Conservation (phyloP, 2,888 invertebrate genomes). For the Synanthedon formicaeformis region DNA sequence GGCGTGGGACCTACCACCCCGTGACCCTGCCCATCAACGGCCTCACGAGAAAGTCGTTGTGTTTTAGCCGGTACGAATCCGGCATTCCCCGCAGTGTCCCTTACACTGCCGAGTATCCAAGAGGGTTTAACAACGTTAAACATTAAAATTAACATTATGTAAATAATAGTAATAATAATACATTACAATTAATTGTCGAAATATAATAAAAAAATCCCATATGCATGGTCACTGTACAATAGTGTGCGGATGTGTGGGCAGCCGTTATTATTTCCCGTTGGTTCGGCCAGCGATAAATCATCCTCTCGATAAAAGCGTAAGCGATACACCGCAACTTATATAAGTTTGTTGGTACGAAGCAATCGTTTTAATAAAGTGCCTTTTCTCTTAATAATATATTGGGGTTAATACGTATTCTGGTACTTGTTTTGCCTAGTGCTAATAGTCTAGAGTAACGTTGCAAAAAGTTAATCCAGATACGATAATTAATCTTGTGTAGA, state of each 20-base stretch:
- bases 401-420: not conserved
- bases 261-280: slow-evolving; percentile 34
- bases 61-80: too few relatives aligned
- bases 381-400: not conserved
- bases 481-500: slow-evolving; percentile 4
- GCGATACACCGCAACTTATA: slow-evolving; percentile 7
- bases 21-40: too few relatives aligned
- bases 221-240: slow-evolving; percentile 17
- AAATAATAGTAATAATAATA: too few relatives aligned
- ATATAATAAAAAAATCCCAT: not conserved
- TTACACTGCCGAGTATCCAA: too few relatives aligned
- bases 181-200: too few relatives aligned
- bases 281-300: slow-evolving; percentile 30
- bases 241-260: slow-evolving; percentile 20
- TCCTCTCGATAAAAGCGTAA: slow-evolving; percentile 23
- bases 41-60: too few relatives aligned
- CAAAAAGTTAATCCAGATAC: slow-evolving; percentile 1
- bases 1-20: too few relatives aligned
- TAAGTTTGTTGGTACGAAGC: not conserved
- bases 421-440: not conserved
- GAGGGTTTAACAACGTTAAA: too few relatives aligned
- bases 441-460: too few relatives aligned
- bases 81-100: too few relatives aligned
- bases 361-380: not conserved
- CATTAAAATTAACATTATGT: too few relatives aligned